Base-by-base conservation (phyloP, 2,888 invertebrate genomes). In the Tubulanus polymorphus region DNA sequence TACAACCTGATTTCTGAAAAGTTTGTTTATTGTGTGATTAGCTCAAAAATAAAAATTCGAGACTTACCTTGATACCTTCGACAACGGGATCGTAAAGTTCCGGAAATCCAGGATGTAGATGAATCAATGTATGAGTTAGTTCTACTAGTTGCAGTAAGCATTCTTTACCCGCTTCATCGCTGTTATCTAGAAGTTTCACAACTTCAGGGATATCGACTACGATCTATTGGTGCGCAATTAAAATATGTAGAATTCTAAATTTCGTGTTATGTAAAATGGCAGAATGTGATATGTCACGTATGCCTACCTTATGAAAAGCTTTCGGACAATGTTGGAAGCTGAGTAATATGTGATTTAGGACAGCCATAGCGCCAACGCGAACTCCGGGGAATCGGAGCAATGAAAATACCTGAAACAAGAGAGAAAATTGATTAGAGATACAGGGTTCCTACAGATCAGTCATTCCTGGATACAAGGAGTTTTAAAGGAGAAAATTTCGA, bases 251-350 rank as follows among this genome's bases (percentile, higher is more conserved):
- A n/a, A n/a, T n/a, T n/a, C n/a, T n/a, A n/a, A n/a, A n/a, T n/a
- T n/a, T n/a, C n/a, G n/a, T n/a, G n/a, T n/a, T n/a, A n/a, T n/a
- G n/a, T 32, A 12, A 32, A 10, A 32, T 32, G 35, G 35, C 10
- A 12, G 10, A 32, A n/a, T 32, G n/a, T 12, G 35, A 35, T 10
- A n/a, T 12, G 15, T 25, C 3, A 15, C 18, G 23, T 5, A 15
- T 29, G 48, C 59, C 37, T 63, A 77, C 78, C 75, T 76, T 77
- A 54, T 77, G 77, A 61, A 79, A 79, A 12, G 73, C 72, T n/a
- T 71, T 69, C 15, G 78, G 75, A 8, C 75, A 73, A 60, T 73
- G 74, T 55, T 76, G 77, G 60, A 74, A 76, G 30, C 75, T 74
- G 27, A 76, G 67, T 54, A 78, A 57, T 71, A 78, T 71, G 54